phyloP scores from a whole-genome alignment of 2,797 vertebrate species.

The Sebastes miniatus region DNA sequence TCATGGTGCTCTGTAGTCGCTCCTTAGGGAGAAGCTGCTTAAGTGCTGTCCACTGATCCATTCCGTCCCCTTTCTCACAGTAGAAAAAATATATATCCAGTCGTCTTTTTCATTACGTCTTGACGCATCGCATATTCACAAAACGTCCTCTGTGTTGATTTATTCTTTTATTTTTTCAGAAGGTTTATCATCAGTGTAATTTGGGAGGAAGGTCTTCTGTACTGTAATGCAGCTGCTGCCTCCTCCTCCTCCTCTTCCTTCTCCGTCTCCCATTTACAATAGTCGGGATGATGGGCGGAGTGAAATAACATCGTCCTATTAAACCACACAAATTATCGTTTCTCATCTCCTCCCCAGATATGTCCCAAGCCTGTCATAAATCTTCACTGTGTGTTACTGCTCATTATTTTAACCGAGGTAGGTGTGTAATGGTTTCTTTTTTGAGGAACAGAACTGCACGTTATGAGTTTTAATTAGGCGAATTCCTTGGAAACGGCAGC shows the following conservation, averaged over 20 bases:
- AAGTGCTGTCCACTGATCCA: conserved; percentile 42
- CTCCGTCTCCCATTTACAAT: neutral
- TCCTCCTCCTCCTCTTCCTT: neutral
- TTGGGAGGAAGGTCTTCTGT: conserved; percentile 11
- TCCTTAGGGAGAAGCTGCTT: conserved; percentile 31
- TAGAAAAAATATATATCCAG: conserved; percentile 16
- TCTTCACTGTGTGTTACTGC: conserved; percentile 38
- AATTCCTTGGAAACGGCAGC: conserved; percentile 17
- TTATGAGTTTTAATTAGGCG: conserved; percentile 41
- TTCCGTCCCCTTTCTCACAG: neutral
- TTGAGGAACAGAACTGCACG: neutral
- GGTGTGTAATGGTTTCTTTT: conserved; percentile 37
- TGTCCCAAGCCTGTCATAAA: conserved; percentile 56
- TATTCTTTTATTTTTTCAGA: conserved; percentile 29
- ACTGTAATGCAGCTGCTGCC: neutral
- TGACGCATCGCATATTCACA: conserved; percentile 16
- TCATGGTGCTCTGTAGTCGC: neutral
- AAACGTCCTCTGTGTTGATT: conserved; percentile 27
- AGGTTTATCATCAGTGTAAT: conserved; percentile 29
- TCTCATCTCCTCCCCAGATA: conserved; percentile 53
- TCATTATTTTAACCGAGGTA: conserved; percentile 47
- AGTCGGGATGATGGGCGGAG: conserved; percentile 30
- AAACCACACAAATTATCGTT: conserved; percentile 58
- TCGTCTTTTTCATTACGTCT: conserved; percentile 44
- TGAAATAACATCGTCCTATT: conserved; percentile 48